Percentiles rank a stretch among this genome's conserved stretches.
Evolutionary conservation across 1,140 invertebrate species (phyloP).

Genomic region (Eciton burchellii): DNA sequence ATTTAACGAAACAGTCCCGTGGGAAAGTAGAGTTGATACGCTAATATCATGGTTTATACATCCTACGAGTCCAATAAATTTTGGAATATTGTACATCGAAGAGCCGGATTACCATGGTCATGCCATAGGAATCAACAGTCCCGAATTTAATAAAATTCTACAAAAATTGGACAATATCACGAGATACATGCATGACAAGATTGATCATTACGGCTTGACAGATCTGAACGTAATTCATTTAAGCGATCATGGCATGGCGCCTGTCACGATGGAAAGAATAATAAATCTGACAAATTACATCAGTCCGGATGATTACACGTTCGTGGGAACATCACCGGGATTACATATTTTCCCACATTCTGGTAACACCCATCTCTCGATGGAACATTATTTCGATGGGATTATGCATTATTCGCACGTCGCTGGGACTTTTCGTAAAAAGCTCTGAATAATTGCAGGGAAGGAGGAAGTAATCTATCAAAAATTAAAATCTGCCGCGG

Average conservation of each 20-base stretch:
- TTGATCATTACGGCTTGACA: conserved; percentile 84
- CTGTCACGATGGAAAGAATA: conserved; percentile 84
- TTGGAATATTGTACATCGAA: conserved; percentile 91
- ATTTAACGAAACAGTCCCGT: conserved; percentile 85
- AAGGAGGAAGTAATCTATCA: conserved; percentile 85
- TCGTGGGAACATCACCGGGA: conserved; percentile 83
- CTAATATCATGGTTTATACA: conserved; percentile 89
- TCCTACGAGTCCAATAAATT: conserved; percentile 86
- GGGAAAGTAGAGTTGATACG: conserved; percentile 87
- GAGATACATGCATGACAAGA: conserved; percentile 86
- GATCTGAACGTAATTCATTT: conserved; percentile 90
- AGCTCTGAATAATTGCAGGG: conserved; percentile 73
- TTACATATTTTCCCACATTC: conserved; percentile 86
- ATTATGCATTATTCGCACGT: conserved; percentile 36
- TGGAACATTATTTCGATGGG: no score
- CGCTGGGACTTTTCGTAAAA: conserved; percentile 15
- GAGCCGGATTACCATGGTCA: conserved; percentile 89
- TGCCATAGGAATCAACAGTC: conserved; percentile 83
- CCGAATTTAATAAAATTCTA: conserved; percentile 85
- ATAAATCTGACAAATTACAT: conserved; percentile 88
- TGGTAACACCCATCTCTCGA: conserved; percentile 77
- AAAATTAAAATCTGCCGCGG: conserved; percentile 84
- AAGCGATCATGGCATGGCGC: conserved; percentile 92
- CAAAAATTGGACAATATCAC: conserved; percentile 87
- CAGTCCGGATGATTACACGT: conserved; percentile 83